Percentiles rank a stretch among this genome's conserved stretches.
phyloP scores from a whole-genome alignment of 1,140 invertebrate genomes.

The Physella acuta region DNA sequence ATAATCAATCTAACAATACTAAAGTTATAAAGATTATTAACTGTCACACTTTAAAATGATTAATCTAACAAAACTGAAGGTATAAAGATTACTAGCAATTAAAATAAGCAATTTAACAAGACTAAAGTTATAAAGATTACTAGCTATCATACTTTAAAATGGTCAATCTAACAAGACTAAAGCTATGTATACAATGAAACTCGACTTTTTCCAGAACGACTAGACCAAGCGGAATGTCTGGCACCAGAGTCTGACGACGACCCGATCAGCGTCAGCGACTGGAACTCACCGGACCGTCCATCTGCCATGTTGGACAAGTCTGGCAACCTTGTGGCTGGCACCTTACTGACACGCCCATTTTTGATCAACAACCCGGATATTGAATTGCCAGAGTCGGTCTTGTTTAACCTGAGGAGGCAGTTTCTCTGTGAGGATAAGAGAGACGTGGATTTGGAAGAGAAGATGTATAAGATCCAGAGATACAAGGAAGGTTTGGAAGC shows the following conservation, averaged over 20 bases:
- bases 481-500: conserved; percentile 16
- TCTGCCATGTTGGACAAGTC: conserved; percentile 11
- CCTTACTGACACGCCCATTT: neutral
- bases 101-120: neutral
- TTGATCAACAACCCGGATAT: neutral
- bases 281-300: neutral
- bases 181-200: neutral
- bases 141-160: neutral
- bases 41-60: neutral
- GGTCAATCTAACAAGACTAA: neutral
- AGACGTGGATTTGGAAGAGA: neutral
- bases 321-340: conserved; percentile 7
- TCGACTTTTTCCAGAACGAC: neutral
- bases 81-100: neutral
- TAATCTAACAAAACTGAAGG: neutral
- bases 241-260: neutral
- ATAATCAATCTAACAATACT: no score
- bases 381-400: neutral
- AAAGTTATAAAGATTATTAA: no score
- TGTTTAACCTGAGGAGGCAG: neutral
- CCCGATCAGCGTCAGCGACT: neutral
- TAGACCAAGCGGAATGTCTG: conserved; percentile 9
- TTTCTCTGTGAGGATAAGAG: neutral
- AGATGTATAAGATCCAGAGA: neutral
- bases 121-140: neutral